phyloP scores from a whole-genome alignment of 2,113 vertebrate species.

The Poeciliopsis turrubarensis region DNA sequence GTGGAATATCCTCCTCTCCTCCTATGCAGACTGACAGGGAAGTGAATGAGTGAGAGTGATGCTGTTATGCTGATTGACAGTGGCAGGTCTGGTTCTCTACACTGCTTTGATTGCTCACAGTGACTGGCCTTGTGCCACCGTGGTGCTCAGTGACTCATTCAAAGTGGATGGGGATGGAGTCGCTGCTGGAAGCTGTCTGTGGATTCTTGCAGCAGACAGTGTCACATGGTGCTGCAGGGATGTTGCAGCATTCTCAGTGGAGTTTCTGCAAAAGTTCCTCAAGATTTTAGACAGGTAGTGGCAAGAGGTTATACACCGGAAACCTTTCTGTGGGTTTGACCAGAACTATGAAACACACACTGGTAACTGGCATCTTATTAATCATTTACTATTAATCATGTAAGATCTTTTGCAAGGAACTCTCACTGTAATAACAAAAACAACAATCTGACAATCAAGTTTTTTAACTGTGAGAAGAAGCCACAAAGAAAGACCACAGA shows the following conservation, averaged over 20 bases:
- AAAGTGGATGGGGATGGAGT: conserved; percentile 8
- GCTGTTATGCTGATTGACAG: conserved; percentile 52
- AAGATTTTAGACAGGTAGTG: not conserved
- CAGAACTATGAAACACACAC: too few relatives aligned
- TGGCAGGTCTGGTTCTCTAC: conserved; percentile 58
- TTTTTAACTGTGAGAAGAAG: too few relatives aligned
- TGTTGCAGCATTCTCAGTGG: not conserved
- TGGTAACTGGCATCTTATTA: too few relatives aligned
- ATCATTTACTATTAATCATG: too few relatives aligned
- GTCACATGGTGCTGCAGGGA: conserved; percentile 24
- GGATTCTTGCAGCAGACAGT: conserved; percentile 10
- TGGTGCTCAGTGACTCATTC: conserved; percentile 24
- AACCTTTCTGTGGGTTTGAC: too few relatives aligned
- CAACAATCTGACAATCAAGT: too few relatives aligned
- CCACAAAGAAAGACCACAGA: too few relatives aligned
- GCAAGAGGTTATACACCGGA: too few relatives aligned
- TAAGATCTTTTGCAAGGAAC: too few relatives aligned
- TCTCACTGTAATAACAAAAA: too few relatives aligned
- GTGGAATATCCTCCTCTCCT: too few relatives aligned
- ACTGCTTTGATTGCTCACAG: conserved; percentile 60
- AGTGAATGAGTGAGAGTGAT: conserved; percentile 42
- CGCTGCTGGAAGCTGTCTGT: conserved; percentile 13
- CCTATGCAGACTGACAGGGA: conserved; percentile 18
- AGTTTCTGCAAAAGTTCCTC: not conserved
- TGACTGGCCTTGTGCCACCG: conserved; percentile 46